Percentiles rank a stretch among this genome's conserved stretches.
These are phyloP conservation scores for Simalia tracyae DNA, from an alignment of 2,797 vertebrate genomes.

Conservation along the genomic window DNA sequence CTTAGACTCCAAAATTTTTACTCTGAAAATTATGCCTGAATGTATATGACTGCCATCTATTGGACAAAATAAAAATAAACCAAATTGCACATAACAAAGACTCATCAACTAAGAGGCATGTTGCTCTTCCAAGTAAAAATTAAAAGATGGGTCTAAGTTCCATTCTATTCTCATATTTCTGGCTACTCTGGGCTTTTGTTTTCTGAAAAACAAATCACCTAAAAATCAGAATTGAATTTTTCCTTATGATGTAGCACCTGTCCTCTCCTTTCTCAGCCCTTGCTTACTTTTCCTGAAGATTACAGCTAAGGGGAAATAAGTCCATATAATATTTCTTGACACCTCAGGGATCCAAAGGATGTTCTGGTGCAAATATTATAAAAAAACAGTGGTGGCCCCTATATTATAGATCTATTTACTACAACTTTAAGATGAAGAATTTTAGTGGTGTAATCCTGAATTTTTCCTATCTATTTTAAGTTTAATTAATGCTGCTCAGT, in stretches of 20 bases:
- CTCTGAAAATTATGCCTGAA: constrained; percentile 5
- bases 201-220: not conserved
- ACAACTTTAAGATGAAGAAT: not conserved
- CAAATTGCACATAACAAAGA: not conserved
- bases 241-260: not conserved
- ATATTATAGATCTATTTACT: not conserved
- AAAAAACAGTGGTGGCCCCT: not conserved
- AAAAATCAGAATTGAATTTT: not conserved
- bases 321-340: not conserved
- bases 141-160: no score
- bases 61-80: constrained; percentile 20
- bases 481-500: not conserved
- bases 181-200: not conserved
- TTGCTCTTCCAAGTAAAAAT: not conserved
- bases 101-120: not conserved
- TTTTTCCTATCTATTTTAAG: not conserved
- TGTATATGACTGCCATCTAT: constrained; percentile 32
- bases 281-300: not conserved
- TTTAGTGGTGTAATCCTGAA: not conserved
- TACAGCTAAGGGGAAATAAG: not conserved
- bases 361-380: not conserved
- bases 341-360: not conserved
- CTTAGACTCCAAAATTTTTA: not conserved
- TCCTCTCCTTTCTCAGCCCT: not conserved
- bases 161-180: not conserved